Base-by-base conservation (phyloP, 2,113 vertebrate genomes). In the Gavia stellata region DNA sequence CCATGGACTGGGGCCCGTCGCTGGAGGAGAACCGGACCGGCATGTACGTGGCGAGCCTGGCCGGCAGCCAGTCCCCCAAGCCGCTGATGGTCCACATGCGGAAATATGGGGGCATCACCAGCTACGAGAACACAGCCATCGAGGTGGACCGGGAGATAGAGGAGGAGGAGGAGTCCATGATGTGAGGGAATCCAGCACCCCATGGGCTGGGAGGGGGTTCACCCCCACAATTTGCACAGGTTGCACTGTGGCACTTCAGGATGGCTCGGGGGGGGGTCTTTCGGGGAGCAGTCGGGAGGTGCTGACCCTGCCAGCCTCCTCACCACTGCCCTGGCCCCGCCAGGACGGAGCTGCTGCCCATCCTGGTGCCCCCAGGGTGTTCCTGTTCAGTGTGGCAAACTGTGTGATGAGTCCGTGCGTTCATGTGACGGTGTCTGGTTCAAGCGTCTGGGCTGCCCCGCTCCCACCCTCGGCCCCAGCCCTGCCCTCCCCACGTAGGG, bases 51-150 rank as follows among this genome's bases (percentile, higher is more conserved):
- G 86, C 97, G 0, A 98, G 98, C 4, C 92, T 98, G 86, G 96
- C 97, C 0, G 98, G 98, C 36, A 98, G 98, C 95, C 98, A 98
- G 97, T 98, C 98, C 5, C 98, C 98, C 72, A 98, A 97, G 45
- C 98, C 98, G 0, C 95, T 98, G 95, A 98, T 98, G 98, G 98
- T 98, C 20, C 98, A 98, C 88, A 98, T 98, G 98, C 13, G 98
- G 83, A 98, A 98, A 84, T 98, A 98, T 0, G 98, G 98, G 9
- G 98, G 98, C 70, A 97, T 98, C 94, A 98, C 98, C 97, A 98
- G 98, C 98, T 98, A 98, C 1, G 98, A 98, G 97, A 98, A 98
- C 88, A 98, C 97, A 0, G 98, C 98, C 86, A 97, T 98, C 3
- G 97, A 98, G 94, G 97, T 98, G 95, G 98, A 98, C 94, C 97